Evolutionary conservation across 2,888 invertebrate species (phyloP).

Genomic region (Eupithecia vulgata): DNA sequence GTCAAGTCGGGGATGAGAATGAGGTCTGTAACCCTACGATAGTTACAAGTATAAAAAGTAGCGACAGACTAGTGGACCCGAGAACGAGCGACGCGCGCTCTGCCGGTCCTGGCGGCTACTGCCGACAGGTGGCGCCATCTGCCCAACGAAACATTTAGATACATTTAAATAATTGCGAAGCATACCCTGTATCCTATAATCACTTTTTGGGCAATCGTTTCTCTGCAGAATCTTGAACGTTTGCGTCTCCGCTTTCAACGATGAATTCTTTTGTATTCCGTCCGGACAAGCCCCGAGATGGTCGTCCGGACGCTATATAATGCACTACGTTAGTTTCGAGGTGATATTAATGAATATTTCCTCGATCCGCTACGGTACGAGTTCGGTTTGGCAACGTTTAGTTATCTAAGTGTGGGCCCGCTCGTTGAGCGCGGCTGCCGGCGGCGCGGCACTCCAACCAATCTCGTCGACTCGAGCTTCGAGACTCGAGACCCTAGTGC

Average conservation of each 20-base stretch:
- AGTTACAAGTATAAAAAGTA: conserved; percentile 80
- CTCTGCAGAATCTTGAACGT: conserved; percentile 76
- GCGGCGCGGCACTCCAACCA: conserved; percentile 33
- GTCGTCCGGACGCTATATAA: conserved; percentile 60
- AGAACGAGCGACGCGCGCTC: conserved; percentile 60
- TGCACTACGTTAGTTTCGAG: conserved; percentile 71
- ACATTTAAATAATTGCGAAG: conserved; percentile 95
- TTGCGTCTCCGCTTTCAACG: conserved; percentile 77
- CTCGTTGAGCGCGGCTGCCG: conserved; percentile 40
- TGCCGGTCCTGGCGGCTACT: conserved; percentile 48
- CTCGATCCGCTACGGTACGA: conserved; percentile 77
- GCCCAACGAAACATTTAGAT: conserved; percentile 84
- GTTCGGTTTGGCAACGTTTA: conserved; percentile 80
- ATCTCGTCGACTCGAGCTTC: conserved; percentile 40
- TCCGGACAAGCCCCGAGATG: conserved; percentile 51
- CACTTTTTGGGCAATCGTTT: conserved; percentile 87
- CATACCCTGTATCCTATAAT: conserved; percentile 97
- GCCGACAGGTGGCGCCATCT: conserved; percentile 68
- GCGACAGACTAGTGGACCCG: conserved; percentile 81
- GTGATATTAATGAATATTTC: conserved; percentile 71
- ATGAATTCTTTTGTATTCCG: conserved; percentile 71
- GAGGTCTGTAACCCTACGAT: conserved; percentile 69
- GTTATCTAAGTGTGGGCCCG: conserved; percentile 67
- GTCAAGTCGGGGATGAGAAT: conserved; percentile 68
- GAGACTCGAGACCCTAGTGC: conserved; percentile 31